Evolutionary conservation across 2,888 invertebrate genomes (phyloP).

Genomic region (Proisotoma minuta): DNA sequence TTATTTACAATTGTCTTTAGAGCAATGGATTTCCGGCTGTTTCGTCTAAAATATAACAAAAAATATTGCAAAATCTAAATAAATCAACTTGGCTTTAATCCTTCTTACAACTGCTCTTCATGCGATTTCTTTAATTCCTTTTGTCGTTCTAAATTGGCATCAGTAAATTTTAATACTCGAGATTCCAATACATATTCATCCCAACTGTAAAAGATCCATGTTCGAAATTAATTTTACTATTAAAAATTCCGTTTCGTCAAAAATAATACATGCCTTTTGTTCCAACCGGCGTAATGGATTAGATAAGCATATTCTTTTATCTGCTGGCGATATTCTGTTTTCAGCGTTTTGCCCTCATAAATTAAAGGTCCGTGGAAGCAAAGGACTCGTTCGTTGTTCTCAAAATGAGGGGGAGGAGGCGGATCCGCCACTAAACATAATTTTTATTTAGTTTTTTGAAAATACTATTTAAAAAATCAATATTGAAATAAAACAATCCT

Average conservation of each 20-base stretch:
- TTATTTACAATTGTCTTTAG: conserved; percentile 23
- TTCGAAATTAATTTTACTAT: not conserved
- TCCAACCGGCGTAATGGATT: conserved; percentile 97
- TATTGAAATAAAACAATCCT: too few relatives aligned
- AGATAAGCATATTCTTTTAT: conserved; percentile 83
- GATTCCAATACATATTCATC: conserved; percentile 90
- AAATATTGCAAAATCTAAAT: conserved; percentile 9
- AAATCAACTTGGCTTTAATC: conserved; percentile 16
- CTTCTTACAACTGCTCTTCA: conserved; percentile 57
- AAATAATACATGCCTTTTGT: conserved; percentile 95
- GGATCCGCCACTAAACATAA: not conserved
- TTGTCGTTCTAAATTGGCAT: conserved; percentile 79
- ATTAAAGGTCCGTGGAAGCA: conserved; percentile 95
- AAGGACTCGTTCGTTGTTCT: conserved; percentile 57
- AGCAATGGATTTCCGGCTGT: conserved; percentile 21
- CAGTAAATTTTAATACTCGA: conserved; percentile 83
- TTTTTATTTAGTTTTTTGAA: too few relatives aligned
- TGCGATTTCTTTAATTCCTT: conserved; percentile 79
- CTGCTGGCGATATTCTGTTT: conserved; percentile 77
- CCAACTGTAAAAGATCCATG: conserved; percentile 60
- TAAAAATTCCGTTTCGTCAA: not conserved
- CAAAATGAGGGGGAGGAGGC: conserved; percentile 14
- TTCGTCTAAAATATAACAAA: conserved; percentile 12
- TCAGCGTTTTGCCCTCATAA: conserved; percentile 94
- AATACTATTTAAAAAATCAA: too few relatives aligned